Base-by-base conservation (phyloP, 2,797 vertebrate species). In the Dendrocincla tyrannina region DNA sequence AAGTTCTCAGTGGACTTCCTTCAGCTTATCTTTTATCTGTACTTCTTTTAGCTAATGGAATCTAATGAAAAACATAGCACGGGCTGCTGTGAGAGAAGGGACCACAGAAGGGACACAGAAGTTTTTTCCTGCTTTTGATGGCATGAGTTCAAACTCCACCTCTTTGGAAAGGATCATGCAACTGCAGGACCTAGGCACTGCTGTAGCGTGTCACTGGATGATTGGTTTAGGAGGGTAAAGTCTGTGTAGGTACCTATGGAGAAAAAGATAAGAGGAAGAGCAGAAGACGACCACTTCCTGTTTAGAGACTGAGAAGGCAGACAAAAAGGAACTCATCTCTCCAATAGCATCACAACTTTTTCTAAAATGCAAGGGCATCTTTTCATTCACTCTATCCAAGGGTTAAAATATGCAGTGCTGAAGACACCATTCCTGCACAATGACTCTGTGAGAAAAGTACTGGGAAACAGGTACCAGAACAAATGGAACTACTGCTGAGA, bases 401-500 rank as follows among this genome's bases (percentile, higher is more conserved):
- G 77, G 30, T 68, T 74, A 92, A 91, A 89, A 85, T 39, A 91
- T 1, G 10, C 63, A 88, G 46, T 50, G 88, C 39, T 59, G 46
- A 91, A 90, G 55, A 53, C 50, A 78, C 33, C 7, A 28, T 37
- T 93, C 49, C 76, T 32, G 28, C 28, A 42, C 49, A 17, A 53
- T 55, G 60, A 81, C 33, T 93, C 0, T 0, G 24, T 58, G 55
- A 84, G 69, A 78, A 88, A 80, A 85, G 64, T 55, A 86, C 58
- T 64, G 76, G 76, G 44, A 90, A 78, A 75, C 9, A 1, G 1
- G 39, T 50, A 84, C 25, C 0, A 6, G 35, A 88, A n/a, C 46
- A 88, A 88, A 81, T 16, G n/a, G 79, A 91, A 72, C 80, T 66
- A 66, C 85, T 93, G 82, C 89, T 90, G 88, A 42, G 82, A 83